These are phyloP conservation scores for Omphaloscelis lunosa DNA, from an alignment of 2,888 invertebrate species.

Conservation along the genomic window DNA sequence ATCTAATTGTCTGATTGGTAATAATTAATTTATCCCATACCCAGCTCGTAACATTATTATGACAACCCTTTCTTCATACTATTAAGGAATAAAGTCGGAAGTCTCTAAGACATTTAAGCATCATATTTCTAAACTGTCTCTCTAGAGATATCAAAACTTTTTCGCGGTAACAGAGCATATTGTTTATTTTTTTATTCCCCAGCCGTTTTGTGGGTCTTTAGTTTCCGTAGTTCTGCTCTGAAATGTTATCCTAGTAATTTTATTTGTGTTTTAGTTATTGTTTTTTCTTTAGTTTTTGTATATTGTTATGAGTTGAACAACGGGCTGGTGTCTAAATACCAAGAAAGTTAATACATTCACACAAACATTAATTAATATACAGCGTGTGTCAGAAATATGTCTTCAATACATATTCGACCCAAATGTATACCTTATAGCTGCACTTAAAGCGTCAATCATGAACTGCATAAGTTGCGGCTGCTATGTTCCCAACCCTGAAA, in stretches of 20 bases:
- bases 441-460: too few species aligned
- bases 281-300: slow-evolving; percentile 33
- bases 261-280: slow-evolving; percentile 32
- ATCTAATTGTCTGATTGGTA: too few species aligned
- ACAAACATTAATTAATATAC: neutral
- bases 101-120: slow-evolving; percentile 52
- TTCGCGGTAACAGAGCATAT: slow-evolving; percentile 66
- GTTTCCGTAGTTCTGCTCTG: slow-evolving; percentile 58
- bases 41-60: too few species aligned
- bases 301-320: slow-evolving; percentile 4
- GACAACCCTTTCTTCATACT: neutral
- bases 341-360: neutral
- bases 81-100: slow-evolving; percentile 6
- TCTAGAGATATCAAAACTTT: slow-evolving; percentile 78
- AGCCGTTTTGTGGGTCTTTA: slow-evolving; percentile 62
- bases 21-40: too few species aligned
- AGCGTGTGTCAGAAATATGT: neutral
- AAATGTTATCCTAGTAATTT: slow-evolving; percentile 32
- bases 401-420: neutral
- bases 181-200: slow-evolving; percentile 68
- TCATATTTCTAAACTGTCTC: slow-evolving; percentile 72
- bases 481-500: neutral
- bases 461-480: too few species aligned
- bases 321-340: neutral
- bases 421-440: too few species aligned